Evolutionary conservation across 1,140 invertebrate species (phyloP), one percentile per base, ranked within the genome.

Genomic region (Vanessa tameamea): DNA sequence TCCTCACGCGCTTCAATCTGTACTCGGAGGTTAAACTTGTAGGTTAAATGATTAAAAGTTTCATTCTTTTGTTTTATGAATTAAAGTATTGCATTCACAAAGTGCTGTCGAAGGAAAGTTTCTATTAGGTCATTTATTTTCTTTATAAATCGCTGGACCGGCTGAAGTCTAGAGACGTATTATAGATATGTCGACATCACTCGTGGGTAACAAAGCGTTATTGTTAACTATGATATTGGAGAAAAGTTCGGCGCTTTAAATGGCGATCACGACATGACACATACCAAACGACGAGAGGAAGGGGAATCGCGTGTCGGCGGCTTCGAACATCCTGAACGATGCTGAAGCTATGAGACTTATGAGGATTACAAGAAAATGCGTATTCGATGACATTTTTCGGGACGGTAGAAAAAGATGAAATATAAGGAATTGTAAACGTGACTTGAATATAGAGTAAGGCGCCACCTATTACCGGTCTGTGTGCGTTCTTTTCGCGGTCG

Each of bases 321-420:
- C 75, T 77, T 69, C 70, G 75, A 76, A 82, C 81, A 83, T 80
- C 81, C 82, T 81, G 79, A 84, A 76, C 84, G 82, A 79, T 79
- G 84, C 80, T 82, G 82, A 84, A 84, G 89, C 88, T 84, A 87
- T 85, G 86, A 89, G 89, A 88, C 91, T 92, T 92, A 91, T 89
- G 85, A 89, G 89, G 90, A 92, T 92, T 92, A 92, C 88, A 86
- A 81, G 88, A 88, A 92, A 92, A 92, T 92, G 91, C 88, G 90
- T 92, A 92, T 92, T 92, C 90, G 91, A 92, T 92, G 91, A 92
- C 89, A 92, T 92, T 92, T 92, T 92, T 92, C 87, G 88, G 84
- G 87, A 81, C 83, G 86, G 89, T 88, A 85, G 87, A 91, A 92
- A 92, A 92, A 92, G 90, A 92, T 90, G 89, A 92, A 91, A 92